A percentile compares a stretch with the other conserved stretches of the same genome.
Conservation (phyloP, 2,797 vertebrate genomes). For the Hemibagrus guttatus region DNA sequence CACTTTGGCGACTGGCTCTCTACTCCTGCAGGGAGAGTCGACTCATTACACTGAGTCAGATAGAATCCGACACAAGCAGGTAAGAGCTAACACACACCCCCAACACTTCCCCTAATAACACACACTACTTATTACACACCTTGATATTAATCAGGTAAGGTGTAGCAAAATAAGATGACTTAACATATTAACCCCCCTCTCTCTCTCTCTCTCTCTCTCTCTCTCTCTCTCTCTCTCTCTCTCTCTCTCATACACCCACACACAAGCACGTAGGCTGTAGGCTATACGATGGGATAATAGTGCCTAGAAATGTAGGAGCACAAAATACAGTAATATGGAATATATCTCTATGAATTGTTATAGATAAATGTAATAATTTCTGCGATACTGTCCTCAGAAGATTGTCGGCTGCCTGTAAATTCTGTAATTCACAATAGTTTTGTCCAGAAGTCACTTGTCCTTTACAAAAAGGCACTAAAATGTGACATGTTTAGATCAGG, state of each 20-base stretch:
- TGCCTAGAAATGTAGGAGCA: not conserved
- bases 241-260: not conserved
- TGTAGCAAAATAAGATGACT: not conserved
- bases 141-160: not conserved
- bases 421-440: not conserved
- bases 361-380: not conserved
- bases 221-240: not conserved
- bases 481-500: not conserved
- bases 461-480: not conserved
- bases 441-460: not conserved
- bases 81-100: constrained; percentile 19
- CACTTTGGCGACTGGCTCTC: constrained; percentile 14
- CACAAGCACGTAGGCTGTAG: not conserved
- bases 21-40: constrained; percentile 28
- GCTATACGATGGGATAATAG: not conserved
- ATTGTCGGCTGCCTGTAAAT: not conserved
- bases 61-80: constrained; percentile 33
- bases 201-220: not conserved
- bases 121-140: not conserved
- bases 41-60: not conserved
- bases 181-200: not conserved
- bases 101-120: not conserved
- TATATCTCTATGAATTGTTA: too few relatives aligned
- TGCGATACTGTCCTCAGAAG: not conserved
- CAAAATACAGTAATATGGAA: not conserved